These are phyloP conservation scores for Apis mellifera DNA, from an alignment of 1,140 invertebrate species.

Conservation along the genomic window DNA sequence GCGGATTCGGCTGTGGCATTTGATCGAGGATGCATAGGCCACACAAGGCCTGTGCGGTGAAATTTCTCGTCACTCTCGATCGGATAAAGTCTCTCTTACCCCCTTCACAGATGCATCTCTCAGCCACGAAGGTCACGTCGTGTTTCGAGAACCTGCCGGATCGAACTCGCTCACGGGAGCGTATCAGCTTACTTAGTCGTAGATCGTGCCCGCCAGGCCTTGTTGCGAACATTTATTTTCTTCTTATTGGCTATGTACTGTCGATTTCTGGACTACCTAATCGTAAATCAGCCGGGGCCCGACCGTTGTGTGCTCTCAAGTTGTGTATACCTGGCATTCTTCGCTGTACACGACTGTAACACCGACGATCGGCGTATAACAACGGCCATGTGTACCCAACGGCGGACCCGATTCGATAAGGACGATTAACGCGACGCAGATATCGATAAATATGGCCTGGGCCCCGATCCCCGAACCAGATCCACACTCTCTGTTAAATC, in stretches of 20 bases:
- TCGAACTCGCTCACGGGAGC: constrained; percentile 58
- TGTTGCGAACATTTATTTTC: constrained; percentile 63
- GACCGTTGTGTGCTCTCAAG: constrained; percentile 47
- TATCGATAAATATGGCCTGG: constrained; percentile 50
- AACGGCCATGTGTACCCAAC: constrained; percentile 27
- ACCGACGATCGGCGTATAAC: constrained; percentile 47
- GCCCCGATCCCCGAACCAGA: background rate
- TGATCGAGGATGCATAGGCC: background rate
- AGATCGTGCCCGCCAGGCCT: constrained; percentile 65
- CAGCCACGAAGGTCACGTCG: constrained; percentile 48
- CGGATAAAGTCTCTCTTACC: constrained; percentile 42
- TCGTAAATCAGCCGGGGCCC: constrained; percentile 62
- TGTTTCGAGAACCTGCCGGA: constrained; percentile 62
- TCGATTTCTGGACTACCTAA: constrained; percentile 70
- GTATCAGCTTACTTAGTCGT: constrained; percentile 65
- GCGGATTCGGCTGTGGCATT: constrained; percentile 40
- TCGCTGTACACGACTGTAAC: constrained; percentile 58
- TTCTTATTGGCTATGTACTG: constrained; percentile 68
- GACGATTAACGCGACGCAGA: constrained; percentile 48
- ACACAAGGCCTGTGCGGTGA: constrained; percentile 2
- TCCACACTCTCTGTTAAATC: constrained; percentile 12
- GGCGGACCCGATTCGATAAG: constrained; percentile 49
- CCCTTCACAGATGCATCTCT: constrained; percentile 52
- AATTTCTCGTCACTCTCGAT: constrained; percentile 53
- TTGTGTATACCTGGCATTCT: constrained; percentile 59